Evolutionary conservation across 2,888 invertebrate genomes (phyloP), one percentile per base, ranked within the genome.

Genomic region (Lypha dubia): DNA sequence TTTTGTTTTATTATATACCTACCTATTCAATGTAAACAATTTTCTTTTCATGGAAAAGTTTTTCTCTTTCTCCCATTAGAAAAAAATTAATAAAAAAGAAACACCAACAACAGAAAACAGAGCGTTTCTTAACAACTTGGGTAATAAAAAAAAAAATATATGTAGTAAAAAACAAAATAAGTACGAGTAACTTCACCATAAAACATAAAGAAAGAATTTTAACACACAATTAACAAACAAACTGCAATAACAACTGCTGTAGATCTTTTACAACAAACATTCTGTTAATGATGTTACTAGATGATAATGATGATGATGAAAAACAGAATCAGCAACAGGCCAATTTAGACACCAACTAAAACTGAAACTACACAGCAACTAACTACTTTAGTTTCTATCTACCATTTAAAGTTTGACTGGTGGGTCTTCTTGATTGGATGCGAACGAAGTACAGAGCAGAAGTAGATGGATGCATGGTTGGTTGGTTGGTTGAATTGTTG

Each of bases 1-100:
- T 84, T 79, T 68, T 83, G 51, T 56, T 73, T 67, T 67, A 51
- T 60, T 17, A 53, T 65, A 44, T 79, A n/a, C n/a, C n/a, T n/a
- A n/a, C n/a, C n/a, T n/a, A 79, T 49, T 74, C 63, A 75, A 80
- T 71, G 80, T 80, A 84, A 84, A 71, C 76, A 84, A 84, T 84
- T 84, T 80, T 84, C 83, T 79, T 84, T 84, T 65, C 83, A 75
- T 70, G 83, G 83, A 84, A 84, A 79, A 79, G 17, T 51, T 24
- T 65, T 53, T 75, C 70, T 28, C 3, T 62, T 56, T 70, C 28
- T 38, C 46, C 38, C 5, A 7, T 63, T 20, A 49, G 70, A 81
- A 79, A 22, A 22, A 13, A 60, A 73, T 7, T n/a, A 53, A 79
- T 63, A 62, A 7, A 22, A 9, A 15, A 56, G 28, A 41, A 62